phyloP scores from a whole-genome alignment of 2,797 vertebrate genomes.

The Hippopotamyrus pictus region DNA sequence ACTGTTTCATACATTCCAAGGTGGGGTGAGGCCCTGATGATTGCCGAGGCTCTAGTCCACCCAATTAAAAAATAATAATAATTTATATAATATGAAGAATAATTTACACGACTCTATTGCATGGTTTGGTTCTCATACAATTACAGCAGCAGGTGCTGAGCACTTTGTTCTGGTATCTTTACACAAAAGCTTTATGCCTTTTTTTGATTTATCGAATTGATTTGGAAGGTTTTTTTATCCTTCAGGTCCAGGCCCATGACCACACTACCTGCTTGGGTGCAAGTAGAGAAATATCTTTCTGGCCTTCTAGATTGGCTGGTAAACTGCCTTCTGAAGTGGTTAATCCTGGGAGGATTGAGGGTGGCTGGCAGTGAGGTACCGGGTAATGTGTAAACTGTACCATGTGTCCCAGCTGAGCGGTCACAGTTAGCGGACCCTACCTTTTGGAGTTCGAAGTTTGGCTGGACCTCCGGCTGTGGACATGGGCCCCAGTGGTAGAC shows the following conservation, averaged over 20 bases:
- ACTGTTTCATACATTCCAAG: not conserved
- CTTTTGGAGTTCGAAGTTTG: slow-evolving; percentile 64
- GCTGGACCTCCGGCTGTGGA: slow-evolving; percentile 54
- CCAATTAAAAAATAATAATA: not conserved
- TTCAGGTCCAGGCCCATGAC: not conserved
- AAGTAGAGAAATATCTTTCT: not conserved
- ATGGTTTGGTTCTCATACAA: not conserved
- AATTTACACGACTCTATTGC: not conserved
- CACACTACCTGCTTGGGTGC: not conserved
- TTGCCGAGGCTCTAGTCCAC: not conserved
- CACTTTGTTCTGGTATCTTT: not conserved
- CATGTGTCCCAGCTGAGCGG: not conserved
- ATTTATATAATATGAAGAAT: not conserved
- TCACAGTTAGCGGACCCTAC: slow-evolving; percentile 40
- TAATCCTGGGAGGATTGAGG: not conserved
- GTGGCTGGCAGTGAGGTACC: not conserved
- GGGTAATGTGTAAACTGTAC: not conserved
- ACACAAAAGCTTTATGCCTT: not conserved
- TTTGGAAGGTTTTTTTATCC: not conserved
- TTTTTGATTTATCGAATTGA: not conserved
- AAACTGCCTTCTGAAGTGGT: not conserved
- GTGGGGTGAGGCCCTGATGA: not conserved
- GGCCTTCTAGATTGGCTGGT: not conserved
- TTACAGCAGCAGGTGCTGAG: not conserved
- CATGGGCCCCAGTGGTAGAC: slow-evolving; percentile 63